These are phyloP conservation scores for Athetis lepigone DNA, from an alignment of 2,888 invertebrate genomes.

Conservation along the genomic window DNA sequence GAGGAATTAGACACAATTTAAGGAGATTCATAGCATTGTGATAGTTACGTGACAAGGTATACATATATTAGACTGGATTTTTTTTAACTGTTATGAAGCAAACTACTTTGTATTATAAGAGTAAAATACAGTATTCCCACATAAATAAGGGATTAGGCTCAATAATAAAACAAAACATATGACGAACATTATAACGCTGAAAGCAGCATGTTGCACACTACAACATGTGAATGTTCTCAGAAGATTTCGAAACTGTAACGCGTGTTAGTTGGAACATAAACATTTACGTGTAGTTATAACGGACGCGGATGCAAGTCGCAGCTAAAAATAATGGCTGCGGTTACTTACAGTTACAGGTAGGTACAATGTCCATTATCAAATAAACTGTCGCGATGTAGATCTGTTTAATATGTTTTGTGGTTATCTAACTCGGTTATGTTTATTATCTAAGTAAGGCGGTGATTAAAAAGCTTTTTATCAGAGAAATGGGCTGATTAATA, in stretches of 20 bases:
- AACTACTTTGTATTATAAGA: not conserved
- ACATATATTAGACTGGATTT: not conserved
- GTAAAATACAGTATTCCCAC: not conserved
- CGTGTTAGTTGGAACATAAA: conserved; percentile 84
- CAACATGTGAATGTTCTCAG: conserved; percentile 75
- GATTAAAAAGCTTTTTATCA: conserved; percentile 42
- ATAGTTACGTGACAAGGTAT: not conserved
- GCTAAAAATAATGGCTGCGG: conserved; percentile 78
- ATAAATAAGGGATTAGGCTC: conserved; percentile 16
- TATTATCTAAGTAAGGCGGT: conserved; percentile 42
- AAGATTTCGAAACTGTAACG: conserved; percentile 83
- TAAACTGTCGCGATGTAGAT: conserved; percentile 29
- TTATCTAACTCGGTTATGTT: conserved; percentile 44
- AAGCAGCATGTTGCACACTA: conserved; percentile 59
- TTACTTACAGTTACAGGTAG: conserved; percentile 61
- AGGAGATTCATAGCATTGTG: not conserved
- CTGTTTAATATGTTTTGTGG: conserved; percentile 40
- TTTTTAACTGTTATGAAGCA: not conserved
- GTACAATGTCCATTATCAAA: conserved; percentile 53
- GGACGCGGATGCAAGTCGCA: conserved; percentile 80
- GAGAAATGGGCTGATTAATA: conserved; percentile 17
- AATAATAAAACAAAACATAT: conserved; percentile 35
- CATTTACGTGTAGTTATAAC: conserved; percentile 82
- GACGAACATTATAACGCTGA: conserved; percentile 46
- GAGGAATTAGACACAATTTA: conserved; percentile 25